Base-by-base conservation (phyloP, 1,140 invertebrate species). In the Ericerus pela region DNA sequence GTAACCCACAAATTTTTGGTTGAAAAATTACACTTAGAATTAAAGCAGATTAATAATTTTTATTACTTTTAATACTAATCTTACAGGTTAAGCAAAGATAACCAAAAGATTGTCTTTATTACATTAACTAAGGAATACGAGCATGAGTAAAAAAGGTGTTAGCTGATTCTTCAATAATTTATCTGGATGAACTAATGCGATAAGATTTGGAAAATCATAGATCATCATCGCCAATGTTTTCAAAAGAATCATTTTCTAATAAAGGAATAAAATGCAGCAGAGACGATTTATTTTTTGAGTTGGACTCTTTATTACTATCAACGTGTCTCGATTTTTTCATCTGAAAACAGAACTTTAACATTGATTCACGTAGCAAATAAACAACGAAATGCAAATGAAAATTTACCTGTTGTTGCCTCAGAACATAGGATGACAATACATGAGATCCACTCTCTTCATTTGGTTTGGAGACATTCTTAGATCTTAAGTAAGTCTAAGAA, bases 391-490 rank as follows among this genome's bases (percentile, higher is more conserved):
- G 52, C 16, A 54, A 51, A 3, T 38, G 4, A 10, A 24, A 47
- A 38, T 24, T 20, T 47, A 24, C 27, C 6, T 6, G 20, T 51
- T 10, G 30, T 11, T 16, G 18, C n/a, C 27, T 43, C 27, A 22
- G 26, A 55, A 5, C 20, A 51, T 57, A 24, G 28, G 51, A 18
- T 6, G 27, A 47, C 28, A 33, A 41, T 14, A 2, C n/a, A 36
- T 55, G 16, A 24, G 33, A 55, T 6, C 51, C 65, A 60, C 53
- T 64, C 62, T 43, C 63, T 54, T 4, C 57, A 72, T 53, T 76
- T 72, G 56, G 74, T 66, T 11, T 74, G 74, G 56, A 69, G 72
- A 55, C 72, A 75, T 54, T 74, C 73, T 62, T 76, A 74, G n/a
- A n/a, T 53, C 74, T 65, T 14, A 2, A 47, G 22, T 47, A 22